Evolutionary conservation across 2,888 invertebrate species (phyloP).

Genomic region (Clanis bilineata): DNA sequence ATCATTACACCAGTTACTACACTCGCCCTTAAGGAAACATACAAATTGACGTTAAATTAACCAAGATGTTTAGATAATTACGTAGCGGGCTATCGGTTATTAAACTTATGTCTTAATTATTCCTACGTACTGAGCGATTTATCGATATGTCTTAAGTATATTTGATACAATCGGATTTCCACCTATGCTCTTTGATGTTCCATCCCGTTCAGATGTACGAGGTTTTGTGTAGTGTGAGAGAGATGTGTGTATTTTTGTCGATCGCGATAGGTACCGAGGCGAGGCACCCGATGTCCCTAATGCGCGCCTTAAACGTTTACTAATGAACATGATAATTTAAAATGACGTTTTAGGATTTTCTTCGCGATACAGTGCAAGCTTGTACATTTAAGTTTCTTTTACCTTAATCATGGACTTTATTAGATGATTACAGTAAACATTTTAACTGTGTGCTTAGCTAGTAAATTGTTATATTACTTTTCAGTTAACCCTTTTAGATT

Average conservation of each 20-base stretch:
- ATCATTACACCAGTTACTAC: not conserved
- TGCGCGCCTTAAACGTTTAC: slow-evolving; percentile 80
- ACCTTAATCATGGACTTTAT: no score
- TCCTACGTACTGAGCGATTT: slow-evolving; percentile 43
- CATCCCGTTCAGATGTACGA: slow-evolving; percentile 33
- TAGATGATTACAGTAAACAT: no score
- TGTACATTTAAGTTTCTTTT: not conserved
- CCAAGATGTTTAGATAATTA: slow-evolving; percentile 13
- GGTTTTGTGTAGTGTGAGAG: not conserved
- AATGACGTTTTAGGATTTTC: slow-evolving; percentile 79
- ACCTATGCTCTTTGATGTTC: slow-evolving; percentile 62
- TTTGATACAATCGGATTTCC: slow-evolving; percentile 66
- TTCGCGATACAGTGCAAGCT: slow-evolving; percentile 25
- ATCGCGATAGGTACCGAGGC: slow-evolving; percentile 63
- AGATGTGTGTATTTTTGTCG: slow-evolving; percentile 51
- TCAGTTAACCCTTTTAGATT: no score
- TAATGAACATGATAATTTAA: slow-evolving; percentile 81
- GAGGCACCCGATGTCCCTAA: slow-evolving; percentile 76
- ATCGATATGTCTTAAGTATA: slow-evolving; percentile 17
- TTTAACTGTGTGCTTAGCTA: no score
- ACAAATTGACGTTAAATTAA: slow-evolving; percentile 47
- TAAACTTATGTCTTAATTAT: slow-evolving; percentile 67
- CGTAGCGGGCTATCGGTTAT: slow-evolving; percentile 50
- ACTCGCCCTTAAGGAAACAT: slow-evolving; percentile 35
- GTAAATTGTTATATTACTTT: no score